Evolutionary conservation across 64 coral and sea anemone genomes (phyloP).

Genomic region (Pachyseris speciosa): DNA sequence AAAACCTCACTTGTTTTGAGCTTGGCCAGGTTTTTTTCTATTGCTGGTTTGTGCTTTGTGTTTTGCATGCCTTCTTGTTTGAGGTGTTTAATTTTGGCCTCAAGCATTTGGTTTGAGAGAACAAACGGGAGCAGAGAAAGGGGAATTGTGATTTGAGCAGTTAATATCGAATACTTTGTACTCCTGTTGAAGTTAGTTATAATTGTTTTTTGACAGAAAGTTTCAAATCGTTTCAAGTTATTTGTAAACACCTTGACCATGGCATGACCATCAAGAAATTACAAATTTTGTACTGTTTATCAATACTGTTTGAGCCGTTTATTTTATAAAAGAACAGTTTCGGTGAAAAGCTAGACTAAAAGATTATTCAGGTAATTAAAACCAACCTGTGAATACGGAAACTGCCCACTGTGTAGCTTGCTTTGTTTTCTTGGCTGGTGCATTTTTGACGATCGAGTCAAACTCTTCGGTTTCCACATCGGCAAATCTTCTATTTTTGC

Average conservation of each 20-base stretch:
- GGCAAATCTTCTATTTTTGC: not conserved
- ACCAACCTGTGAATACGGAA: conserved; percentile 18
- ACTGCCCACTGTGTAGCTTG: conserved; percentile 2
- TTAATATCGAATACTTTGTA: not conserved
- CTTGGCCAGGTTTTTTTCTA: conserved; percentile 8
- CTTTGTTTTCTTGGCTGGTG: not conserved
- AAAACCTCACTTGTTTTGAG: conserved; percentile 39
- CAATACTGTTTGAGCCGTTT: not conserved
- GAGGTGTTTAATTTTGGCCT: conserved; percentile 41
- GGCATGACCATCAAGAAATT: not conserved
- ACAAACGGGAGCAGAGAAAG: not conserved
- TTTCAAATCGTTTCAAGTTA: not conserved
- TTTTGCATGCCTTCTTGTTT: conserved; percentile 38
- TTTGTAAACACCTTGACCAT: not conserved
- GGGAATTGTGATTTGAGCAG: not conserved
- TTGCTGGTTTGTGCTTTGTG: not conserved
- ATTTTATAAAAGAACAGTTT: not conserved
- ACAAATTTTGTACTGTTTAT: not conserved
- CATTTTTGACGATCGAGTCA: not conserved
- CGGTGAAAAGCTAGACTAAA: not conserved
- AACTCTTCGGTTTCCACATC: not conserved
- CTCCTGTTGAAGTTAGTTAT: not conserved
- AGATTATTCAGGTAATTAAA: not conserved
- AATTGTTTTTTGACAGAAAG: not conserved
- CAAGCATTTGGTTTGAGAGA: conserved; percentile 21